These are phyloP conservation scores for Parazoanthus swiftii DNA, from an alignment of 92 coral and sea anemone species.

Conservation along the genomic window DNA sequence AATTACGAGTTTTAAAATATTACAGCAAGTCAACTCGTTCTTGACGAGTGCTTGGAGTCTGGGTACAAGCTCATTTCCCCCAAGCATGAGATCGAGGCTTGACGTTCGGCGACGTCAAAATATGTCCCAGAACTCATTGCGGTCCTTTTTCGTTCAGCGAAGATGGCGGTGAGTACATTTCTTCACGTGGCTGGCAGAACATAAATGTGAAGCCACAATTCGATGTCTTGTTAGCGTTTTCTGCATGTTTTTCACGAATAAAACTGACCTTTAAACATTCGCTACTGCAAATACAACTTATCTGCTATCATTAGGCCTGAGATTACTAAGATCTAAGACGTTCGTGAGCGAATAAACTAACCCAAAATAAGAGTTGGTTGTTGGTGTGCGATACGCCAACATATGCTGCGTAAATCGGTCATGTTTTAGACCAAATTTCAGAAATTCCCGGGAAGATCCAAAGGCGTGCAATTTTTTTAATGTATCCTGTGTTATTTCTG, in stretches of 20 bases:
- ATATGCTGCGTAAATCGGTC: too few relatives aligned
- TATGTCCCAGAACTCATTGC: slow-evolving; percentile 41
- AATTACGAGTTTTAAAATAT: too few relatives aligned
- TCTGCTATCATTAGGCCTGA: neutral
- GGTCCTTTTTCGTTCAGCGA: slow-evolving; percentile 46
- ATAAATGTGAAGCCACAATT: slow-evolving; percentile 13
- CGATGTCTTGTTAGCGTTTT: neutral
- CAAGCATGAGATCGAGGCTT: neutral
- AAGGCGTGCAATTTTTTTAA: too few relatives aligned
- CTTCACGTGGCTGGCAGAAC: slow-evolving; percentile 50
- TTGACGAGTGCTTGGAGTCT: too few relatives aligned
- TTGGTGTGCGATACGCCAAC: neutral
- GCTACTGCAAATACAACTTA: neutral
- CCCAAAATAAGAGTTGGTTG: neutral
- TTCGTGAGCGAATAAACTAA: neutral
- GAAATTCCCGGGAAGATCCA: neutral
- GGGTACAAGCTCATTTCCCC: neutral
- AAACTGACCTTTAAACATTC: neutral
- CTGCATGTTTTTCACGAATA: neutral
- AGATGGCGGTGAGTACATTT: slow-evolving; percentile 59
- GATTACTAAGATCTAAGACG: neutral
- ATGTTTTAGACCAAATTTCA: neutral
- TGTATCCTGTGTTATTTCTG: too few relatives aligned
- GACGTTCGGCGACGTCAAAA: slow-evolving; percentile 21
- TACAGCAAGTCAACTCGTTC: too few relatives aligned